Evolutionary conservation across 2,797 vertebrate genomes (phyloP).

Genomic region (Chaetodon trifasciatus): DNA sequence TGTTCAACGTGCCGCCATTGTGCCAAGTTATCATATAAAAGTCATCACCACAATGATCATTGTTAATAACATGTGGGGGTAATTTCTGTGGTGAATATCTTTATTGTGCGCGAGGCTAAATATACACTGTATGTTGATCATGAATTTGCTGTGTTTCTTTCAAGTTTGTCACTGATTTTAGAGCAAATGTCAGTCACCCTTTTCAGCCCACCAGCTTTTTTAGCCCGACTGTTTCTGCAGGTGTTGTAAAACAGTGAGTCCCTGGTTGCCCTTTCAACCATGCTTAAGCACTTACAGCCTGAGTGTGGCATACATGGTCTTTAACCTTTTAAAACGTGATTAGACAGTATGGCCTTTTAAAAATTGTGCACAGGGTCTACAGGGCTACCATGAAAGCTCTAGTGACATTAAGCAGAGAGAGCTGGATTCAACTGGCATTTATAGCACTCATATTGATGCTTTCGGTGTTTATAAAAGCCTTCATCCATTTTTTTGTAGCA

Average conservation of each 20-base stretch:
- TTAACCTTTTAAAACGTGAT: conserved; percentile 69
- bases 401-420: conserved; percentile 71
- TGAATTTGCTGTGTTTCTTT: not conserved
- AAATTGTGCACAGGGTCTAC: conserved; percentile 23
- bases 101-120: not conserved
- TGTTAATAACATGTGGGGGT: not conserved
- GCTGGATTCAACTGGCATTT: conserved; percentile 69
- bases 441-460: conserved; percentile 59
- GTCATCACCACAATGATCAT: not conserved
- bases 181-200: conserved; percentile 29
- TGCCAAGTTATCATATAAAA: not conserved
- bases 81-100: not conserved
- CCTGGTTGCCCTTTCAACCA: conserved; percentile 51
- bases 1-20: too few relatives aligned
- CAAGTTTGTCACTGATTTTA: conserved; percentile 13
- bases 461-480: conserved; percentile 61
- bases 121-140: not conserved
- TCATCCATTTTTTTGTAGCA: conserved; percentile 36
- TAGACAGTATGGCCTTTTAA: conserved; percentile 66
- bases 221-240: conserved; percentile 25
- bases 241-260: conserved; percentile 36
- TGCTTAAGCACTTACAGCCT: conserved; percentile 36
- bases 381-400: conserved; percentile 52
- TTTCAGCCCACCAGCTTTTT: conserved; percentile 5
- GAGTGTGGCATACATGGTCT: conserved; percentile 50